Percentiles rank a stretch among this genome's conserved stretches.
phyloP scores from a whole-genome alignment of 2,888 invertebrate species.

The Daptonema setosum region DNA sequence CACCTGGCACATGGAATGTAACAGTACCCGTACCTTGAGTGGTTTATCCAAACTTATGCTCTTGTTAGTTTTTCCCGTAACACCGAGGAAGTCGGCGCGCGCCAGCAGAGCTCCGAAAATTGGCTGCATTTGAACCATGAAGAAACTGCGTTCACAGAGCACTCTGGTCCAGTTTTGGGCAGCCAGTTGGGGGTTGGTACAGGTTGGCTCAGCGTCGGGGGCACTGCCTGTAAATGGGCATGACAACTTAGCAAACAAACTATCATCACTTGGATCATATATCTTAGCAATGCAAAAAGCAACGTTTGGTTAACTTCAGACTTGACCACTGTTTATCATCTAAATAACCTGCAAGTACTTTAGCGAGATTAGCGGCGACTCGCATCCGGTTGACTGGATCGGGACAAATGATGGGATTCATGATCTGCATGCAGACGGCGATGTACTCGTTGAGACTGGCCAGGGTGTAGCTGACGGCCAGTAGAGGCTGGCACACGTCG shows the following conservation, averaged over 20 bases:
- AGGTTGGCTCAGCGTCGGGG: not conserved
- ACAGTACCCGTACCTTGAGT: not conserved
- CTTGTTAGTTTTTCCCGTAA: not conserved
- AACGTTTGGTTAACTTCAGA: too few relatives aligned
- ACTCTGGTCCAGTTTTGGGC: not conserved
- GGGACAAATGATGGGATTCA: not conserved
- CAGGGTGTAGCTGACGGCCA: slow-evolving; percentile 6
- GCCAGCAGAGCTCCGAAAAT: slow-evolving; percentile 5
- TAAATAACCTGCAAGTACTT: too few relatives aligned
- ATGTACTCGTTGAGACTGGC: slow-evolving; percentile 8
- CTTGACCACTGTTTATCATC: too few relatives aligned
- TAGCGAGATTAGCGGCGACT: too few relatives aligned
- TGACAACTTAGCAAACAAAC: too few relatives aligned
- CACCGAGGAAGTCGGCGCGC: not conserved
- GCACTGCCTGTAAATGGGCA: not conserved
- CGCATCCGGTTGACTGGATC: too few relatives aligned
- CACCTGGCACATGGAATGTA: too few relatives aligned
- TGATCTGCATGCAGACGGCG: slow-evolving; percentile 4
- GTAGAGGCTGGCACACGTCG: not conserved
- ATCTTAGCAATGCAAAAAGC: too few relatives aligned
- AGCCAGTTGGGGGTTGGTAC: not conserved
- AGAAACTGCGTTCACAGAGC: slow-evolving; percentile 6
- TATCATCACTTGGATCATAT: too few relatives aligned
- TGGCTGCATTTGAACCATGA: slow-evolving; percentile 8
- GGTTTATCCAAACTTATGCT: not conserved